Evolutionary conservation across 2,888 invertebrate genomes (phyloP).

Genomic region (Stenichneumon culpator): DNA sequence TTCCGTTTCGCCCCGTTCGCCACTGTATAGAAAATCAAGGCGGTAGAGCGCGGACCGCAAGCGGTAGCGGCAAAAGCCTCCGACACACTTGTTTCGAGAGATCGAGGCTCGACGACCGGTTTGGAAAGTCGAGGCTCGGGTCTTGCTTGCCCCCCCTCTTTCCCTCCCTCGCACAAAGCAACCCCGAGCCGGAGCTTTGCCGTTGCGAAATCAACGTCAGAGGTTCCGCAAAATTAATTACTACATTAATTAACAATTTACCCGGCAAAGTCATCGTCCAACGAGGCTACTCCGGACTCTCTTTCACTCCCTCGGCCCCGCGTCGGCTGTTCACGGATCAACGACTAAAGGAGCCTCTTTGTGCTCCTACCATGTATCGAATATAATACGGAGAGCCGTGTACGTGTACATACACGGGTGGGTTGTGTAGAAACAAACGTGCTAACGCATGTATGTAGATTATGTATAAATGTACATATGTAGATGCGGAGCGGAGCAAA

Average conservation of each 20-base stretch:
- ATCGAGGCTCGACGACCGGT: conserved; percentile 55
- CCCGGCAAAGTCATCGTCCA: conserved; percentile 75
- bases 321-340: conserved; percentile 26
- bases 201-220: conserved; percentile 62
- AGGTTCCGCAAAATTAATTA: conserved; percentile 79
- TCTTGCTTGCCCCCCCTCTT: background rate
- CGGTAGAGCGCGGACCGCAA: conserved; percentile 2
- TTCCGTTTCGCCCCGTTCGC: no score
- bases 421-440: background rate
- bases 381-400: conserved; percentile 10
- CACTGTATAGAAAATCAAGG: conserved; percentile 22
- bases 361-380: conserved; percentile 52
- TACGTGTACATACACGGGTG: background rate
- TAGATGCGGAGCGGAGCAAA: background rate
- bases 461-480: background rate
- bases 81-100: conserved; percentile 54
- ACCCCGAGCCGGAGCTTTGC: conserved; percentile 43
- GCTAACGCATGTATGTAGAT: background rate
- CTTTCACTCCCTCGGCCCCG: background rate
- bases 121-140: conserved; percentile 31
- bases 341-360: conserved; percentile 69
- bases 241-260: conserved; percentile 80
- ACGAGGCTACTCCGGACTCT: conserved; percentile 18
- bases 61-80: conserved; percentile 33
- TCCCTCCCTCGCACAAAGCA: conserved; percentile 17